These are phyloP conservation scores for Nymphalis urticae DNA, from an alignment of 2,888 invertebrate species.

Conservation along the genomic window DNA sequence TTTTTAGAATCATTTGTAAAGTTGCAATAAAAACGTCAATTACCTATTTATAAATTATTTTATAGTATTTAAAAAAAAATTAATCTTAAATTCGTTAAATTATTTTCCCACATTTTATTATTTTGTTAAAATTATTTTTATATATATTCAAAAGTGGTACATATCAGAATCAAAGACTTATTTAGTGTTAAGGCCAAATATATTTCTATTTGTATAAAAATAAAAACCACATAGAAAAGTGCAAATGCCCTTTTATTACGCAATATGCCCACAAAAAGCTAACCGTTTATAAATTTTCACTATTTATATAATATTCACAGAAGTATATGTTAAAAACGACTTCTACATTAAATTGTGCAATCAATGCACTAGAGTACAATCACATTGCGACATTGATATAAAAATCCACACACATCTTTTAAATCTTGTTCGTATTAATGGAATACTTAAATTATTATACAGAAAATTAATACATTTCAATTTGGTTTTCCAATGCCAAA, in stretches of 20 bases:
- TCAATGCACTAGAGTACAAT: conserved; percentile 5
- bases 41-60: neutral
- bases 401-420: too few relatives aligned
- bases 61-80: neutral
- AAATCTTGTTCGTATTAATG: too few relatives aligned
- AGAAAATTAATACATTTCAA: too few relatives aligned
- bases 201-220: conserved; percentile 37
- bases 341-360: conserved; percentile 33
- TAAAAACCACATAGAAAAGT: conserved; percentile 59
- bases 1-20: too few relatives aligned
- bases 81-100: neutral
- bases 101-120: neutral
- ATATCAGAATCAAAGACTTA: neutral
- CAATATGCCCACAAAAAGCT: conserved; percentile 81
- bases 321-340: conserved; percentile 51
- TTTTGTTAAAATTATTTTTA: too few relatives aligned
- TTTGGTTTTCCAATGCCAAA: too few relatives aligned
- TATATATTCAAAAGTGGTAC: neutral
- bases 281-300: conserved; percentile 73
- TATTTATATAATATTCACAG: conserved; percentile 71
- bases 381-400: conserved; percentile 1
- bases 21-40: too few relatives aligned
- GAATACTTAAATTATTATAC: too few relatives aligned
- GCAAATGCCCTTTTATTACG: conserved; percentile 76
- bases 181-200: conserved; percentile 7